These are phyloP conservation scores for Ylistrum balloti DNA, from an alignment of 1,140 invertebrate genomes.

Conservation along the genomic window DNA sequence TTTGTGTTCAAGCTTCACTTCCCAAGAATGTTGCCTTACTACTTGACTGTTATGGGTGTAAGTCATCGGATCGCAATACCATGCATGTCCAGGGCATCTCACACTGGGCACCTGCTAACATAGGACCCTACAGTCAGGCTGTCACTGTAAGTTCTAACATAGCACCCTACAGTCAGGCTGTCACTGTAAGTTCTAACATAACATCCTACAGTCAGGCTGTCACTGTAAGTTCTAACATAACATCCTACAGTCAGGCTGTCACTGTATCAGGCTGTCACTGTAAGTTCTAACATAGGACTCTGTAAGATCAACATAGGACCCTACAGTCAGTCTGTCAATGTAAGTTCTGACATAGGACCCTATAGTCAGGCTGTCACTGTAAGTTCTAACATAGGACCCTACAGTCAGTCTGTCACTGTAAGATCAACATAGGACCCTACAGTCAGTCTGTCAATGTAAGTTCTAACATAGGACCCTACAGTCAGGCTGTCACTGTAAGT, in stretches of 20 bases:
- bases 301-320: constrained; percentile 94
- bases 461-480: constrained; percentile 87
- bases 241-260: constrained; percentile 84
- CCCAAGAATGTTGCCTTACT: constrained; percentile 88
- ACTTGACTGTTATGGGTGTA: constrained; percentile 85
- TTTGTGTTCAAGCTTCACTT: constrained; percentile 92
- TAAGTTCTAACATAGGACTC: constrained; percentile 90
- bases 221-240: constrained; percentile 88
- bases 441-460: constrained; percentile 93
- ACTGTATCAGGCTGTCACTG: constrained; percentile 37
- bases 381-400: constrained; percentile 92
- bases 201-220: constrained; percentile 85
- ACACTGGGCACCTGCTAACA: constrained; percentile 97
- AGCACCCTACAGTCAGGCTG: constrained; percentile 86
- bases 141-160: constrained; percentile 87
- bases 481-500: constrained; percentile 37
- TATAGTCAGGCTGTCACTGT: constrained; percentile 38
- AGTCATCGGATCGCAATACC: constrained; percentile 83
- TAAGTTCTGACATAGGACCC: constrained; percentile 91
- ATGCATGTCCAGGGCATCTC: constrained; percentile 97
- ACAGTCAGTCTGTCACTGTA: constrained; percentile 24
- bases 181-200: constrained; percentile 87
- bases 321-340: constrained; percentile 20
- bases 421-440: constrained; percentile 95
- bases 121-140: constrained; percentile 87